Conservation (phyloP, 2,888 invertebrate genomes). For the Azorinus chamasolen region DNA sequence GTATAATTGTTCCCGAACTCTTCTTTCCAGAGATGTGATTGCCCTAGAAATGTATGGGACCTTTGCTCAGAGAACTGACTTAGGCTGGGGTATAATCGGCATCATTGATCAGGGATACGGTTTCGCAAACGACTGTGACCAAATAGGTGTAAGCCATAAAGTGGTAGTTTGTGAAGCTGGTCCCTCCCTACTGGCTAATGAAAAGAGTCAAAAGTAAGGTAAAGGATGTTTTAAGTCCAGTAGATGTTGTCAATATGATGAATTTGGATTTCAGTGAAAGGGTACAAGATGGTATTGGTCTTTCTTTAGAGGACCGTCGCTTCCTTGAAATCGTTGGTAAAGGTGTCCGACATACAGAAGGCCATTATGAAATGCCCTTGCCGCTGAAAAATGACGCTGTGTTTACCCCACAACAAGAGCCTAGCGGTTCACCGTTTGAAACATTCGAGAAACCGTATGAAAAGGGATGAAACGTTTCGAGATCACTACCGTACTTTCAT, state of each 20-base stretch:
- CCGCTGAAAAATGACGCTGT: slow-evolving; percentile 7
- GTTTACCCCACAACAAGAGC: slow-evolving; percentile 1
- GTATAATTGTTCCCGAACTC: slow-evolving; percentile 53
- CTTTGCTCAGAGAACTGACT: slow-evolving; percentile 45
- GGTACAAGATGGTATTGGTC: neutral
- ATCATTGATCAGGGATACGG: neutral
- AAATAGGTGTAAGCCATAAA: slow-evolving; percentile 23
- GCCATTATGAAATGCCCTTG: slow-evolving; percentile 16
- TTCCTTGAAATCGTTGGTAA: slow-evolving; percentile 3
- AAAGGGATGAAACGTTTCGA: too few relatives aligned
- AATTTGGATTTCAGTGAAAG: slow-evolving; percentile 15
- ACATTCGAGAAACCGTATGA: too few relatives aligned
- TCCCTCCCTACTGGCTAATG: neutral
- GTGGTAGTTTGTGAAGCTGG: slow-evolving; percentile 17
- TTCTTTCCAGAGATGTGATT: slow-evolving; percentile 48
- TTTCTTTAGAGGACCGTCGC: neutral
- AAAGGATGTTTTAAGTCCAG: slow-evolving; percentile 25
- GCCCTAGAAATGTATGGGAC: slow-evolving; percentile 24
- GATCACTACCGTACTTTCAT: too few relatives aligned
- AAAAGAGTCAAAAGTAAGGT: slow-evolving; percentile 25
- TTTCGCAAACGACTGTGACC: neutral
- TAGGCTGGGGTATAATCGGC: slow-evolving; percentile 55
- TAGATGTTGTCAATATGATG: slow-evolving; percentile 15
- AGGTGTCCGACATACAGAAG: neutral
- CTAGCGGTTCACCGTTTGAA: too few relatives aligned